Conservation (phyloP, 1,140 invertebrate species). For the Drosophila cardini region DNA sequence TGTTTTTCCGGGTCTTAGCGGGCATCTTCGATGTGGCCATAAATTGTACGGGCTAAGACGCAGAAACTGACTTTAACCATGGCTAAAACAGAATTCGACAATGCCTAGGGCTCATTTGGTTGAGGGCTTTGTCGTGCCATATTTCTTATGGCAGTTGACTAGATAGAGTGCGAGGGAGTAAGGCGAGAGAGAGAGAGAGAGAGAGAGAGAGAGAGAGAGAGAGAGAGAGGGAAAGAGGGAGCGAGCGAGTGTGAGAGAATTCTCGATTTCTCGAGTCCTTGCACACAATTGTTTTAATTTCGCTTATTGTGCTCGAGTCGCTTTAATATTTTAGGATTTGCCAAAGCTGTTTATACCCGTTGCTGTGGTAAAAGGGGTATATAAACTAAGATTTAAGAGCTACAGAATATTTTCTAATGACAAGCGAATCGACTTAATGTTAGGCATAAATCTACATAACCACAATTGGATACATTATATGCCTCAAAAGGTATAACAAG, state of each 20-base stretch:
- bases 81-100: constrained; percentile 10
- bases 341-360: constrained; percentile 1
- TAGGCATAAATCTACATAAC: too few species aligned
- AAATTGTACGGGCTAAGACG: constrained; percentile 58
- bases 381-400: too few species aligned
- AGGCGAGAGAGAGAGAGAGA: constrained; percentile 7
- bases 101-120: constrained; percentile 71
- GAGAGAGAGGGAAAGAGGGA: not conserved
- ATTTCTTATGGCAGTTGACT: constrained; percentile 66
- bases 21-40: constrained; percentile 71
- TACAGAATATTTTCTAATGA: too few species aligned
- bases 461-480: too few species aligned
- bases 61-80: constrained; percentile 15
- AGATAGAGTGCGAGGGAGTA: not conserved
- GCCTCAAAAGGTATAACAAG: too few species aligned
- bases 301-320: constrained; percentile 71
- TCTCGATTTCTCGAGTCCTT: constrained; percentile 32
- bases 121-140: constrained; percentile 64
- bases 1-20: constrained; percentile 62
- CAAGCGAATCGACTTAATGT: too few species aligned
- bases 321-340: constrained; percentile 83
- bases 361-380: too few species aligned
- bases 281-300: constrained; percentile 82
- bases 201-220: not conserved
- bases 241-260: not conserved